Conservation (phyloP, 2,113 vertebrate genomes). For the Nicator chloris region DNA sequence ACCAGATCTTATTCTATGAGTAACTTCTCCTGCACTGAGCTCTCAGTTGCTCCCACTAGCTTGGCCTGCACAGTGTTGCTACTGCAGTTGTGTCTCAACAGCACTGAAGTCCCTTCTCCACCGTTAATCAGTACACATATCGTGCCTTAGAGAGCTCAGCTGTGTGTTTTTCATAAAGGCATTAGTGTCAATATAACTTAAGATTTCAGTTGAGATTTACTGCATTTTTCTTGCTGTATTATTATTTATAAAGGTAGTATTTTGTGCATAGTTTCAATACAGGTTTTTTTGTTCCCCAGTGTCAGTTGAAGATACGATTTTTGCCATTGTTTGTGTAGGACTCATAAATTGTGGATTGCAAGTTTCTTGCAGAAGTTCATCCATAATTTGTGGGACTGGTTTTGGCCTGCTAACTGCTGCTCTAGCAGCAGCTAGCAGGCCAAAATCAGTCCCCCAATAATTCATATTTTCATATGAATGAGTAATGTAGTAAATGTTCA, state of each 20-base stretch:
- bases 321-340: not conserved
- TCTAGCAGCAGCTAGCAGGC: no score
- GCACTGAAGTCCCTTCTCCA: not conserved
- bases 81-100: not conserved
- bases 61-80: not conserved
- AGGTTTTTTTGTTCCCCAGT: fast-evolving
- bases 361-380: not conserved
- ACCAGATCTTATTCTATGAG: not conserved
- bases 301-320: not conserved
- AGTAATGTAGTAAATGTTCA: not conserved
- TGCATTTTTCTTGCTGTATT: not conserved
- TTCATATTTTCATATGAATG: not conserved
- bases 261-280: not conserved
- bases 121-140: not conserved
- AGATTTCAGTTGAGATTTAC: not conserved
- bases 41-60: not conserved
- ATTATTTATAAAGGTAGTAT: not conserved
- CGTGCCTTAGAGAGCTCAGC: not conserved
- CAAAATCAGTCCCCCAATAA: no score
- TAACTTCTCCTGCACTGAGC: not conserved
- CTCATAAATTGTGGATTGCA: not conserved
- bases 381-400: no score
- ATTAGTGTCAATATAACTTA: not conserved
- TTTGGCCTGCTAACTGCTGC: no score
- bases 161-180: not conserved